A percentile compares a stretch with the other conserved stretches of the same genome.
Conservation (phyloP, 2,113 vertebrate species). For the Mastomys natalensis region DNA sequence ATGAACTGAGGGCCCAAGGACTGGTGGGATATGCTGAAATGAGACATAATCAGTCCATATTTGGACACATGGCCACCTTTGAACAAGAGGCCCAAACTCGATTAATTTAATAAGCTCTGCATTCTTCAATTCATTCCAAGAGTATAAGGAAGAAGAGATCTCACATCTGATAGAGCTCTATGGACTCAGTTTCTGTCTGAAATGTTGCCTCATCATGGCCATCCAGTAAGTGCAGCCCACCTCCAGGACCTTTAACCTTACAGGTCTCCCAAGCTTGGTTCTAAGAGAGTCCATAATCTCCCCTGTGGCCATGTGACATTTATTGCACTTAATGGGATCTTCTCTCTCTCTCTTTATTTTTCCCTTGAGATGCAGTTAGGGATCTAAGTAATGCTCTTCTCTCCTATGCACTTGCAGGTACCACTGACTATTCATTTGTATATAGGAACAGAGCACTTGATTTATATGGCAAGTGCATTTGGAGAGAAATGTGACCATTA, state of each 20-base stretch:
- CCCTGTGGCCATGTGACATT: neutral
- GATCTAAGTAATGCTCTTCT: neutral
- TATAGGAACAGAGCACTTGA: neutral
- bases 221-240: neutral
- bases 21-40: neutral
- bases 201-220: neutral
- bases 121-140: neutral
- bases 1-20: neutral
- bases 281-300: neutral
- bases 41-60: neutral
- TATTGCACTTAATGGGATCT: neutral
- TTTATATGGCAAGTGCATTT: neutral
- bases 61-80: neutral
- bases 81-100: neutral
- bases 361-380: slow-evolving; percentile 9
- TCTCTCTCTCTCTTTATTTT: neutral
- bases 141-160: neutral
- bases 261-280: neutral
- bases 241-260: neutral
- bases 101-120: neutral
- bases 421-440: neutral
- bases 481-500: slow-evolving; percentile 1
- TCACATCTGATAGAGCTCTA: neutral
- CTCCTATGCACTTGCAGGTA: neutral
- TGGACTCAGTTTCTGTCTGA: neutral